phyloP scores from a whole-genome alignment of 53 echinoderm and acorn worm species.

The Patiria pectinifera region DNA sequence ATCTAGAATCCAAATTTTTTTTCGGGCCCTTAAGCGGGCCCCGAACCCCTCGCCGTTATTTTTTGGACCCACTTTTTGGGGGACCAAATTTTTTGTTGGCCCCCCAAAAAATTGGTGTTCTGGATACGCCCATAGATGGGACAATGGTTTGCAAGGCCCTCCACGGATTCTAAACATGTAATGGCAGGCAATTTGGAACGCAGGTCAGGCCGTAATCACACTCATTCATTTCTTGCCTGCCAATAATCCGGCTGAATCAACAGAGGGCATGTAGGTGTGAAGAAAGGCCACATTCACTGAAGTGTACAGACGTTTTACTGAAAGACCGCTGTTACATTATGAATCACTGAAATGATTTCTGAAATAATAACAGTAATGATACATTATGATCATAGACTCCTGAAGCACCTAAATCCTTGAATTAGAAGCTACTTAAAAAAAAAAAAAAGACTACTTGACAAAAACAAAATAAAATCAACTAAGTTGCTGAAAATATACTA shows the following conservation, averaged over 20 bases:
- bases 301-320: no score
- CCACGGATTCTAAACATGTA: not conserved
- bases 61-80: no score
- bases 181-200: not conserved
- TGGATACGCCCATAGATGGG: no score
- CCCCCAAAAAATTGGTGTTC: no score
- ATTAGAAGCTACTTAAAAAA: not conserved
- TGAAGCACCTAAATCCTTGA: not conserved
- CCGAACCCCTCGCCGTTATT: no score
- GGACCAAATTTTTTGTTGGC: no score
- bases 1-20: no score
- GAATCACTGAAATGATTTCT: not conserved
- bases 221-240: not conserved
- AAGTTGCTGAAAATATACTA: conserved; percentile 6
- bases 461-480: not conserved
- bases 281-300: no score
- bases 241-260: not conserved
- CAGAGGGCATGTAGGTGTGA: not conserved
- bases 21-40: no score
- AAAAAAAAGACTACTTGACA: not conserved
- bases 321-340: not conserved
- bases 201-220: not conserved
- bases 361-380: no score
- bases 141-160: not conserved
- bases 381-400: no score